Percentiles rank a stretch among this genome's conserved stretches.
Conservation (phyloP, 2,888 invertebrate genomes). For the Erynnis tages region DNA sequence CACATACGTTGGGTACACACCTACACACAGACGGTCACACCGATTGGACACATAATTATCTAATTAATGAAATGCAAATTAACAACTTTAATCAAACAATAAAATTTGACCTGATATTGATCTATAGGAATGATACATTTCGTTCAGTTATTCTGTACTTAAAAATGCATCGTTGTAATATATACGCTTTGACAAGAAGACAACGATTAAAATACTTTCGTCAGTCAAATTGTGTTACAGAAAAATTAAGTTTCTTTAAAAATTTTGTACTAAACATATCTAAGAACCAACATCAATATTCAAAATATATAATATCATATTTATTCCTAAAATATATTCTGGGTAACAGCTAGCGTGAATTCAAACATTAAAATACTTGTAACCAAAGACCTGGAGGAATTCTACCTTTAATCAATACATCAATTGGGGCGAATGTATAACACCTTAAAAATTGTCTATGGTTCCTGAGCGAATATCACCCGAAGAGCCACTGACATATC, state of each 20-base stretch:
- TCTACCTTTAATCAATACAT: not conserved
- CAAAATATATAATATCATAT: too few species aligned
- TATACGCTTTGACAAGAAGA: too few species aligned
- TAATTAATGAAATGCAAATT: slow-evolving; percentile 7
- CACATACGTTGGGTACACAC: slow-evolving; percentile 31
- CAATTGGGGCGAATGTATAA: not conserved
- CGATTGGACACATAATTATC: slow-evolving; percentile 22
- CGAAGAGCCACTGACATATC: slow-evolving; percentile 91
- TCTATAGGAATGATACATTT: slow-evolving; percentile 4
- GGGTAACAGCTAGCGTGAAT: too few species aligned
- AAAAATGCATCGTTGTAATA: not conserved
- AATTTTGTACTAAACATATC: too few species aligned
- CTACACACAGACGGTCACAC: slow-evolving; percentile 28
- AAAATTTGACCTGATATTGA: not conserved
- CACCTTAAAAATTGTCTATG: not conserved
- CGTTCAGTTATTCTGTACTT: not conserved
- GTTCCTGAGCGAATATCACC: slow-evolving; percentile 86
- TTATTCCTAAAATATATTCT: too few species aligned
- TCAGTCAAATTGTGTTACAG: too few species aligned
- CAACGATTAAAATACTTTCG: too few species aligned
- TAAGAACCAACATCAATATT: not conserved
- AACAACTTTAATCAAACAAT: too few species aligned
- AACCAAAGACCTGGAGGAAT: slow-evolving; percentile 3
- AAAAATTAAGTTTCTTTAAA: too few species aligned
- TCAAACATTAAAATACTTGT: not conserved